A percentile compares a stretch with the other conserved stretches of the same genome.
These are phyloP conservation scores for Heteronetta atricapilla DNA, from an alignment of 2,113 vertebrate species.

Conservation along the genomic window DNA sequence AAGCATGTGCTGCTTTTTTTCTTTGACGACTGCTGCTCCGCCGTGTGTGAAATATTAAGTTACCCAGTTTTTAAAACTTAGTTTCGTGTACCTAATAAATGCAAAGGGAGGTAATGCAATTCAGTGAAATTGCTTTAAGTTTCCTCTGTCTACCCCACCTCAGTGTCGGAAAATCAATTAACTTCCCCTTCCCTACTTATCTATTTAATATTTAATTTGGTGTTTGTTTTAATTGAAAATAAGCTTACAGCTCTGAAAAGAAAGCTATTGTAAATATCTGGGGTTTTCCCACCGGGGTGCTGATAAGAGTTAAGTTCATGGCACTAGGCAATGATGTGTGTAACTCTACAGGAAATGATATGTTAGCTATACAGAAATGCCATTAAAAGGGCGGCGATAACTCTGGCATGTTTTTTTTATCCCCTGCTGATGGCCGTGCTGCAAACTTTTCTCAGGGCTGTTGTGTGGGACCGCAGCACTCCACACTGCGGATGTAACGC, in stretches of 20 bases:
- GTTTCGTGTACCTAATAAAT: neutral
- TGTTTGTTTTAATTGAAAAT: conserved; percentile 52
- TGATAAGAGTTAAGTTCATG: conserved; percentile 45
- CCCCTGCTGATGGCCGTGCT: neutral
- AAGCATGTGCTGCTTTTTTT: neutral
- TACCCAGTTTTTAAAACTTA: neutral
- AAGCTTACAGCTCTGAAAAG: neutral
- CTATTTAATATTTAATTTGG: conserved; percentile 49
- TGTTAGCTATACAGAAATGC: conserved; percentile 23
- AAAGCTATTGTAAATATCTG: conserved; percentile 29
- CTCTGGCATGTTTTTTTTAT: neutral
- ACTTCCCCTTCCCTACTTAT: conserved; percentile 11
- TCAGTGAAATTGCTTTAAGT: neutral
- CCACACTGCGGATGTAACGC: no score
- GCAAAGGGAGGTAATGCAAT: neutral
- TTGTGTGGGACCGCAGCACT: no score
- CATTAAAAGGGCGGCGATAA: conserved; percentile 20
- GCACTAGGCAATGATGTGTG: conserved; percentile 17
- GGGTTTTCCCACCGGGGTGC: neutral
- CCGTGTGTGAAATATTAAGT: neutral
- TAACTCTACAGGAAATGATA: conserved; percentile 29
- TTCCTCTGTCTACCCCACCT: neutral
- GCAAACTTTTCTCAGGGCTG: neutral
- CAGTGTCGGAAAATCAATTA: neutral
- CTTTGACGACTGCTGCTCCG: neutral